Evolutionary conservation across 2,888 invertebrate genomes (phyloP), one percentile per base, ranked within the genome.

Genomic region (Choristoneura rosaceana): DNA sequence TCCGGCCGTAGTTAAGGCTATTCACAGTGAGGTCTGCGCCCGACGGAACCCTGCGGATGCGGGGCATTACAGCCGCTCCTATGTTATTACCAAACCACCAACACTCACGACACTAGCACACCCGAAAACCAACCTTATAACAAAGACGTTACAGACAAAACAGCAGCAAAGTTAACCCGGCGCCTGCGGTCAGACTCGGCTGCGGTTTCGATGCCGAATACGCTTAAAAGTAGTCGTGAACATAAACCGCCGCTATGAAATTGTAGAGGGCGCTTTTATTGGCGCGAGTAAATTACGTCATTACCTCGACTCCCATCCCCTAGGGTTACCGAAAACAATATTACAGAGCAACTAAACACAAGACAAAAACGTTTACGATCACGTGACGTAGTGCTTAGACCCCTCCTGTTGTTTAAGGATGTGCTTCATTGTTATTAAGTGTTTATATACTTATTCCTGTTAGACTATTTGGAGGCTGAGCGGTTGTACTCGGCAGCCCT

Each of bases 61-160:
- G 80, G 50, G 80, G 81, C 79, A 82, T 85, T 84, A 83, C 81
- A 76, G 80, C 80, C 82, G 84, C 84, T 82, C 81, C 82, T 80
- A 77, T 82, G 81, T 82, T 81, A 83, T 84, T 85, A 82, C 80
- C 76, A 63, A 25, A n/a, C 58, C 34, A n/a, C 43, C 25, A 60
- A 14, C 15, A 15, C 34, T 8, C 14, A 25, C 12, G 25, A 43
- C 47, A n/a, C 33, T 33, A 7, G 1, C 7, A 8, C 67, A 50
- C 50, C 8, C 63, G 0, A 61, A 71, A 71, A 34, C 10, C 47
- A 65, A 61, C 15, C 63, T 65, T 61, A 47, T 55, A 8, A 8
- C 0, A 3, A 25, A n/a, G 7, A 33, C 0, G 2, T 15, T 50
- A 68, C 9, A 33, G 47, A 10, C 12, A 45, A 33, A 3, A 10